Percentiles rank a stretch among this genome's conserved stretches.
Evolutionary conservation across 1,140 invertebrate species (phyloP).

Genomic region (Acromyrmex charruanus): DNA sequence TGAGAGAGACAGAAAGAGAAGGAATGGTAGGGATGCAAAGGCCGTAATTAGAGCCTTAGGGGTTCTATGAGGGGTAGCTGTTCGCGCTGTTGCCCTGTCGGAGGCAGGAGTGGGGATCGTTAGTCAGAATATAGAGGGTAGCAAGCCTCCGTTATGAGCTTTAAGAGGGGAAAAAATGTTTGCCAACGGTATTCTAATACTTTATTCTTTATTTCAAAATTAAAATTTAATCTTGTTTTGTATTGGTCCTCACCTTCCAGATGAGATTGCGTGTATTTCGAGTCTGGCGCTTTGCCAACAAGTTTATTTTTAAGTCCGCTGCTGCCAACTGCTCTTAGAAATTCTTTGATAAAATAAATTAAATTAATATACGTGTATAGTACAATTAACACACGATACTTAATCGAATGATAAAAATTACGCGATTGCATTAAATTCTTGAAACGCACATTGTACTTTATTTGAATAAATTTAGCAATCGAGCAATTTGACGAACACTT

Average conservation of each 20-base stretch:
- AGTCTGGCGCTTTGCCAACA: constrained; percentile 77
- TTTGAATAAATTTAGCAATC: not conserved
- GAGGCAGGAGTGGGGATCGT: constrained; percentile 14
- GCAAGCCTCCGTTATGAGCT: constrained; percentile 61
- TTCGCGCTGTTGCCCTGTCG: constrained; percentile 72
- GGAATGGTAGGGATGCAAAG: constrained; percentile 72
- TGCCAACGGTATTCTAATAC: constrained; percentile 82
- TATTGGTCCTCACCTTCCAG: constrained; percentile 50
- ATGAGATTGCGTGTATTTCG: constrained; percentile 83
- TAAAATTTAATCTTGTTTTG: constrained; percentile 84
- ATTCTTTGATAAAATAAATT: constrained; percentile 42
- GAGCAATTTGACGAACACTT: not conserved
- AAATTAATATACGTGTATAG: constrained; percentile 7
- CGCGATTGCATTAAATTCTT: not conserved
- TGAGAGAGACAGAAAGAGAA: constrained; percentile 54
- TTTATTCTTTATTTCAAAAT: constrained; percentile 86
- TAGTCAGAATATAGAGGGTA: constrained; percentile 51
- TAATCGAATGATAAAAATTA: constrained; percentile 22
- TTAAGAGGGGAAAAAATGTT: constrained; percentile 74
- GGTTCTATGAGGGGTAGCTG: constrained; percentile 76
- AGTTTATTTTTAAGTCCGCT: constrained; percentile 69
- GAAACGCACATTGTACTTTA: not conserved
- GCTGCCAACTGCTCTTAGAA: constrained; percentile 24
- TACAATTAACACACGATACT: constrained; percentile 40
- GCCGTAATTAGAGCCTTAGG: constrained; percentile 85